Evolutionary conservation across 2,888 invertebrate genomes (phyloP).

Genomic region (Euproctis similis): DNA sequence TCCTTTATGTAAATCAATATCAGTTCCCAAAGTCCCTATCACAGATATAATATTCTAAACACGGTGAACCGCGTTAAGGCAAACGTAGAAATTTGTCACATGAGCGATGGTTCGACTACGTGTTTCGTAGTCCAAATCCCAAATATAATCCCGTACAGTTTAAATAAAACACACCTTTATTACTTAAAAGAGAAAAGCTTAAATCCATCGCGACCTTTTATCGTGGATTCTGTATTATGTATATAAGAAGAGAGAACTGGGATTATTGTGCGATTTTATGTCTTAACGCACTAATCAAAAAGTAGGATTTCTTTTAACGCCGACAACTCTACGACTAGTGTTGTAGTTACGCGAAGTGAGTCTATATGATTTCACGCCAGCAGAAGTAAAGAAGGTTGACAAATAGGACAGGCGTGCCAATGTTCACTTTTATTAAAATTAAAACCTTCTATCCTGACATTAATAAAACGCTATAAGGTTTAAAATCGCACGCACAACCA

Average conservation of each 20-base stretch:
- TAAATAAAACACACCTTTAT: constrained; percentile 75
- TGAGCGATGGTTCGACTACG: constrained; percentile 76
- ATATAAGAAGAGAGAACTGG: constrained; percentile 43
- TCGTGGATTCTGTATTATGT: constrained; percentile 61
- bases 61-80: constrained; percentile 70
- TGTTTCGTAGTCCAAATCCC: constrained; percentile 70
- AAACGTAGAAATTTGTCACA: constrained; percentile 76
- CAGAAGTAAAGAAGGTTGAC: constrained; percentile 75
- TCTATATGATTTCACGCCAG: constrained; percentile 71
- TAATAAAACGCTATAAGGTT: constrained; percentile 62
- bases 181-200: constrained; percentile 70
- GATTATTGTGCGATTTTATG: constrained; percentile 66
- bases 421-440: constrained; percentile 75
- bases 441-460: constrained; percentile 66
- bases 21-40: constrained; percentile 46
- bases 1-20: constrained; percentile 66
- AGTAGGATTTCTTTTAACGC: constrained; percentile 53
- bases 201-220: constrained; percentile 58
- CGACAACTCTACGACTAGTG: constrained; percentile 30
- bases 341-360: constrained; percentile 56
- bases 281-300: constrained; percentile 62
- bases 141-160: constrained; percentile 64
- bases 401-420: constrained; percentile 73
- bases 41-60: constrained; percentile 71
- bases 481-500: constrained; percentile 45